phyloP scores from a whole-genome alignment of 2,113 vertebrate genomes.

The Petrocephalus zakoni region DNA sequence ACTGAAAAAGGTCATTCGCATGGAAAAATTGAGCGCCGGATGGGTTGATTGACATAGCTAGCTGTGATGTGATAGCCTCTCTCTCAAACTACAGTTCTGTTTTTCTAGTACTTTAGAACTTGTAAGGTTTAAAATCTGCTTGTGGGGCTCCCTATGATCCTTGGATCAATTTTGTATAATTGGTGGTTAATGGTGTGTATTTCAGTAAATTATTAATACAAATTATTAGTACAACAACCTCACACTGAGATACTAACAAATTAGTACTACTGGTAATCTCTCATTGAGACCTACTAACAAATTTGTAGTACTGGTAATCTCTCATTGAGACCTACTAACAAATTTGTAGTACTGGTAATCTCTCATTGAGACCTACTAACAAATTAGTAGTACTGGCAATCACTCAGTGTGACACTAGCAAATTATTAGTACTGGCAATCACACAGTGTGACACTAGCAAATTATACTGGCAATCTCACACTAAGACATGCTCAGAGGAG shows the following conservation, averaged over 20 bases:
- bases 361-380: too few relatives aligned
- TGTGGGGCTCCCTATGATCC: neutral
- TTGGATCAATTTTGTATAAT: neutral
- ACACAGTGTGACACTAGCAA: too few relatives aligned
- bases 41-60: neutral
- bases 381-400: too few relatives aligned
- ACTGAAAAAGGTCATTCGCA: slow-evolving; percentile 25
- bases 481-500: neutral
- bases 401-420: too few relatives aligned
- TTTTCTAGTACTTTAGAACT: neutral
- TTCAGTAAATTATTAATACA: neutral
- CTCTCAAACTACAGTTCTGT: neutral
- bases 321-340: too few relatives aligned
- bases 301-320: too few relatives aligned
- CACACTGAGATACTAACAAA: too few relatives aligned
- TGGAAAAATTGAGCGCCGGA: slow-evolving; percentile 2
- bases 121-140: neutral
- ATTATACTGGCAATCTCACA: too few relatives aligned
- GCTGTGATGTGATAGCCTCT: neutral
- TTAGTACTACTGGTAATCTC: too few relatives aligned
- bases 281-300: too few relatives aligned
- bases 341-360: too few relatives aligned
- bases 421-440: too few relatives aligned
- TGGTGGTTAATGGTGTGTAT: neutral
- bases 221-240: neutral